Evolutionary conservation across 2,797 vertebrate species (phyloP), one percentile per base, ranked within the genome.

Genomic region (Microcaecilia unicolor): DNA sequence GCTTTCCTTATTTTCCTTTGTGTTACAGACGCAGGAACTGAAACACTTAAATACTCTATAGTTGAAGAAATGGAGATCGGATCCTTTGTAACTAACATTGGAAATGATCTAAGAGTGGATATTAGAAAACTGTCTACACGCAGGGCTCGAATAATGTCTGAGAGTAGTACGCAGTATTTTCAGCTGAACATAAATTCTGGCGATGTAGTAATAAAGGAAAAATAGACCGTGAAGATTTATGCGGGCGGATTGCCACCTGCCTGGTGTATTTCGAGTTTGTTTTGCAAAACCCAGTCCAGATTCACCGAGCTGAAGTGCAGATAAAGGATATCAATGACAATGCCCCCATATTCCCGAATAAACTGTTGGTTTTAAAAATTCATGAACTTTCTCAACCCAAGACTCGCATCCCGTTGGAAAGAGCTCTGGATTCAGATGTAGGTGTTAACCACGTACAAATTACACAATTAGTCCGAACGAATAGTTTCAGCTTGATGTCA

Each of bases 171-270:
- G n/a, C 9, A 56, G 64, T 31, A 37, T 41, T 21, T 59, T 32
- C 59, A 44, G 25, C 54, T 61, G 28, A 63, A 70, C 59, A 74
- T 74, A 22, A 47, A 31, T 38, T 73, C 70, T 17, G 55, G 72
- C 24, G 44, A 75, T 16, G 25, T 57, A 4, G 58, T 79, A 12
- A 61, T 33, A 4, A 68, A 67, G 8, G 0, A 34, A 55, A 50
- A 48, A 71, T 78, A 18, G 72, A 73, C 35, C 63, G 72, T 36
- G 75, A 76, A 25, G 27, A 22, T n/a, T 24, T 74, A 10, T 78
- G 72, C 30, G 63, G 48, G 19, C 35, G 55, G 31, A 41, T 48
- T 15, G 14, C 2, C 3, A 53, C 25, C 6, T 74, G 76, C 46
- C 21, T 67, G 3, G 32, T 79, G 2, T 41, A 67, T 31, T 39